Conservation (phyloP, 2,888 invertebrate species). For the Macrophya alboannulata region DNA sequence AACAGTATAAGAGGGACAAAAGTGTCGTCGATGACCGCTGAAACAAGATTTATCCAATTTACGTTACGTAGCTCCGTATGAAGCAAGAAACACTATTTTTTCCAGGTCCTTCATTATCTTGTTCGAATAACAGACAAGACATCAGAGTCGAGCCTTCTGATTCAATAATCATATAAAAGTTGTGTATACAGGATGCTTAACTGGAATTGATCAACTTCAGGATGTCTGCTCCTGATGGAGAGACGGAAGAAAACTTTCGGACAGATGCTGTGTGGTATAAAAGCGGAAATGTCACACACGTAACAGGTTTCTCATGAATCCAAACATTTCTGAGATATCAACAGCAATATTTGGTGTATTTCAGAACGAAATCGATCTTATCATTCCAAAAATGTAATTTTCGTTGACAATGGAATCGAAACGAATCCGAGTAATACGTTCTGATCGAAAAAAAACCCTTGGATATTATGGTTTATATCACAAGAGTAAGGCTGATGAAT, state of each 20-base stretch:
- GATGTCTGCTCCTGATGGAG: neutral
- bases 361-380: neutral
- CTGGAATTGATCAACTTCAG: neutral
- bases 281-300: neutral
- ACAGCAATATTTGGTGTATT: neutral
- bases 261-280: neutral
- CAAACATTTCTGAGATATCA: neutral
- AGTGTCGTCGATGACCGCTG: slow-evolving; percentile 22
- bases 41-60: slow-evolving; percentile 25
- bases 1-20: neutral
- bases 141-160: neutral
- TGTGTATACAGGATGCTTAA: neutral
- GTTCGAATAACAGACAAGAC: neutral
- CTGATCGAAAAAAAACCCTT: neutral
- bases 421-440: neutral
- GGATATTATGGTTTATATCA: neutral
- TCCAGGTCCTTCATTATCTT: neutral
- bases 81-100: neutral
- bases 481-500: neutral
- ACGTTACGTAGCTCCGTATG: neutral
- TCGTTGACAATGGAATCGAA: neutral
- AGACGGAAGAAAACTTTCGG: neutral
- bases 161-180: neutral
- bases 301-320: neutral
- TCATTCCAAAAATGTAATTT: neutral